Evolutionary conservation across 2,113 vertebrate species (phyloP), one percentile per base, ranked within the genome.

Genomic region (Danionella cerebrum): DNA sequence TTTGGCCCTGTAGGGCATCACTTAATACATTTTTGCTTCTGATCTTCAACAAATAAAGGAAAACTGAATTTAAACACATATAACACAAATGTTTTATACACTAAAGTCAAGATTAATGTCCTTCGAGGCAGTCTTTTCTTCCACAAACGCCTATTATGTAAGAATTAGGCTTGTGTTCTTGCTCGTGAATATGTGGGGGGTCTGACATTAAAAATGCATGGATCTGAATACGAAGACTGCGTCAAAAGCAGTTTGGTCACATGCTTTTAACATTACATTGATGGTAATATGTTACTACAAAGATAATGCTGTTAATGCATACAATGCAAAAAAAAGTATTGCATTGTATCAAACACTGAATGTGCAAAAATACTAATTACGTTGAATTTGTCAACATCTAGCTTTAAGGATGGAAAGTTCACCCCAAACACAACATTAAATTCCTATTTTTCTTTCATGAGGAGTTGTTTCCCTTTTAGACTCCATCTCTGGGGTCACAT

Each of bases 391-490:
- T 31, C 27, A 18, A 16, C 51, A 19, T 53, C 33, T 33, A 6
- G 51, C 51, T 53, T 7, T 31, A 53, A 29, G 51, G 51, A 33
- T 33, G 24, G 35, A 52, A 39, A 31, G 22, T 14, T 50, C 18
- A 2, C n/a, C 51, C 19, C 16, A 59, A 57, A 42, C 41, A 9
- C 38, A 75, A 67, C 41, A 63, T 47, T 71, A 66, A 53, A 59
- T 74, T 38, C 51, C 35, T 39, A 53, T 70, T 58, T 36, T 18
- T 55, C 21, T 52, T 65, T 52, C 33, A 65, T 69, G 18, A 31
- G 51, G 47, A 68, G 29, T 18, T 22, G 14, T 72, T 76, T 69
- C 64, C 62, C 58, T 69, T 25, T 27, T 33, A 71, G 65, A 72
- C 60, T 65, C 70, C 29, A 25, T 11, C 50, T 50, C 11, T 39